Evolutionary conservation across 2,797 vertebrate genomes (phyloP), one percentile per base, ranked within the genome.

Genomic region (Chaetodon trifasciatus): DNA sequence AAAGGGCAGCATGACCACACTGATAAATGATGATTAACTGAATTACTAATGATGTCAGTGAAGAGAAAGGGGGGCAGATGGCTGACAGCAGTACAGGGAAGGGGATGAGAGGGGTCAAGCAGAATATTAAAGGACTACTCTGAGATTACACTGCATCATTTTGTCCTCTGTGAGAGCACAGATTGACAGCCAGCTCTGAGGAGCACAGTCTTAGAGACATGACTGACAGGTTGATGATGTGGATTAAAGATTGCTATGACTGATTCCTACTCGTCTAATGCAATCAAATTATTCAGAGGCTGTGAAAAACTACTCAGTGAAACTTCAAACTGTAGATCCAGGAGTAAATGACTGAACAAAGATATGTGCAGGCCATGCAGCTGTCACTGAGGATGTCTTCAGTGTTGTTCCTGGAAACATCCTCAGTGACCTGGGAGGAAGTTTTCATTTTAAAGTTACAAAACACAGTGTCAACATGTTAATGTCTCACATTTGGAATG

Each of bases 41-140:
- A 76, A 83, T 90, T 74, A 80, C 79, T 74, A 28, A 69, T 83
- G 7, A 40, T 64, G 58, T 78, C 35, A 24, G 53, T n/a, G 61
- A 56, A 28, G 56, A 66, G 8, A n/a, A 53, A n/a, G 44, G 3
- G 8, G 15, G 44, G 50, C 89, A 84, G 83, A 84, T 81, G 86
- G 79, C 40, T 37, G 32, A 73, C 6, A 74, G 52, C 0, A 23
- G 53, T 0, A 16, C 37, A n/a, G 58, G 17, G 35, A 6, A 23
- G 9, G 6, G 13, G 40, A 24, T 3, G 10, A 1, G 16, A n/a
- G 47, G 9, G 37, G 32, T 5, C 35, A 28, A 23, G 10, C 10
- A 21, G 12, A 28, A 19, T 5, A 28, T 5, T 6, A 39, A 16
- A 60, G 10, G 57, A 21, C 55, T 32, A 3, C 3, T 56, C 53